A percentile compares a stretch with the other conserved stretches of the same genome.
Evolutionary conservation across 2,797 vertebrate genomes (phyloP).

Genomic region (Iguana delicatissima): DNA sequence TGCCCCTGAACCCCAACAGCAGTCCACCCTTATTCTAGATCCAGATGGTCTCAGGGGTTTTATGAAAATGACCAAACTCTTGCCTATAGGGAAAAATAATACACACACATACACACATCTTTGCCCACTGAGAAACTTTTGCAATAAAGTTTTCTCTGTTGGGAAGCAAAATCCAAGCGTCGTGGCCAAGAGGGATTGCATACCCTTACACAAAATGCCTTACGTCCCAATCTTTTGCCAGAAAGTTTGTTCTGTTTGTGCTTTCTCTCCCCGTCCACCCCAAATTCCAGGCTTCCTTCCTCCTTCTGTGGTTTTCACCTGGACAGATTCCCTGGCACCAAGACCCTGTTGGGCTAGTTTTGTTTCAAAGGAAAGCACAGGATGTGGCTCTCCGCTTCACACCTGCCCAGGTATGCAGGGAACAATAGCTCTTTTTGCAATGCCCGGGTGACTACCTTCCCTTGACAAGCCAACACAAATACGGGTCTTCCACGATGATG

Average conservation of each 20-base stretch:
- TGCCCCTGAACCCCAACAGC: too few relatives aligned
- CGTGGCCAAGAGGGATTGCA: constrained; percentile 11
- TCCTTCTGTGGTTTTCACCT: constrained; percentile 35
- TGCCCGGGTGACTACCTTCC: not conserved
- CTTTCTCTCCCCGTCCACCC: not conserved
- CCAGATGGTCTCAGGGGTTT: not conserved
- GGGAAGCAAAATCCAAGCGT: constrained; percentile 35
- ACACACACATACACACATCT: too few relatives aligned
- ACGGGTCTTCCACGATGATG: too few relatives aligned
- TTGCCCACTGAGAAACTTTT: too few relatives aligned
- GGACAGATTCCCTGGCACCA: constrained; percentile 32
- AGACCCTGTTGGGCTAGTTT: constrained; percentile 49
- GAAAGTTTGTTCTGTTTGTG: too few relatives aligned
- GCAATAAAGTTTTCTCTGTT: too few relatives aligned
- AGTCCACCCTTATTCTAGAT: too few relatives aligned
- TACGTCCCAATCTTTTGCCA: not conserved
- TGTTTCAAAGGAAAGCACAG: not conserved
- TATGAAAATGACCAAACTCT: not conserved
- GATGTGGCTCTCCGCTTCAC: too few relatives aligned
- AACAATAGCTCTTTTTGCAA: not conserved
- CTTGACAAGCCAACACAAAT: too few relatives aligned
- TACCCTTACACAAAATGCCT: not conserved
- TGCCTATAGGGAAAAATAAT: not conserved
- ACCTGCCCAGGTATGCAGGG: too few relatives aligned
- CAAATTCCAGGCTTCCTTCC: not conserved